These are phyloP conservation scores for Nothoprocta pentlandii DNA, from an alignment of 2,113 vertebrate species.

Conservation along the genomic window DNA sequence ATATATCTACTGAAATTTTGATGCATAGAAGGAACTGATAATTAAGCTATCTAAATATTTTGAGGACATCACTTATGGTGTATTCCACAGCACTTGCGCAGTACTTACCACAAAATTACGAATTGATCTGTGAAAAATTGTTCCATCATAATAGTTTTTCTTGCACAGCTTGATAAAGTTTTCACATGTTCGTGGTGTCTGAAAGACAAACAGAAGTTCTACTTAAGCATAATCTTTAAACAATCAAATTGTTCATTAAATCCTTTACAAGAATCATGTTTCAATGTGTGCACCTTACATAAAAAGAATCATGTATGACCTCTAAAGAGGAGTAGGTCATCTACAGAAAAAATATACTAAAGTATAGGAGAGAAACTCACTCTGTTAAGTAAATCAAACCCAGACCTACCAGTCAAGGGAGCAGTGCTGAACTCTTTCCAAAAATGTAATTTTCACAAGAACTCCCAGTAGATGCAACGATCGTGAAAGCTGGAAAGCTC, in stretches of 20 bases:
- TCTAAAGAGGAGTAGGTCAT: not conserved
- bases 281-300: not conserved
- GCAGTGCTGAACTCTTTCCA: not conserved
- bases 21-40: not conserved
- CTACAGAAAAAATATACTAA: not conserved
- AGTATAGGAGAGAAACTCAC: not conserved
- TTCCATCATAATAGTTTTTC: conserved; percentile 91
- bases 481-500: not conserved
- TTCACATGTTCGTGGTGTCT: conserved; percentile 95
- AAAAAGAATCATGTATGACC: not conserved
- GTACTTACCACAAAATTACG: conserved; percentile 94
- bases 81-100: not conserved
- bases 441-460: not conserved
- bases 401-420: not conserved
- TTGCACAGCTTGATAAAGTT: conserved; percentile 95
- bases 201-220: not conserved
- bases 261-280: not conserved
- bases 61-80: not conserved
- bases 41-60: not conserved
- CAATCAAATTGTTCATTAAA: not conserved
- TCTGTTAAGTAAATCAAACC: conserved; percentile 3
- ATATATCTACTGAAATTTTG: not conserved
- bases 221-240: not conserved
- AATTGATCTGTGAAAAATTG: conserved; percentile 95
- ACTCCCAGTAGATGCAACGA: not conserved